Evolutionary conservation across 2,888 invertebrate species (phyloP).

Genomic region (Zygogramma bicolorata): DNA sequence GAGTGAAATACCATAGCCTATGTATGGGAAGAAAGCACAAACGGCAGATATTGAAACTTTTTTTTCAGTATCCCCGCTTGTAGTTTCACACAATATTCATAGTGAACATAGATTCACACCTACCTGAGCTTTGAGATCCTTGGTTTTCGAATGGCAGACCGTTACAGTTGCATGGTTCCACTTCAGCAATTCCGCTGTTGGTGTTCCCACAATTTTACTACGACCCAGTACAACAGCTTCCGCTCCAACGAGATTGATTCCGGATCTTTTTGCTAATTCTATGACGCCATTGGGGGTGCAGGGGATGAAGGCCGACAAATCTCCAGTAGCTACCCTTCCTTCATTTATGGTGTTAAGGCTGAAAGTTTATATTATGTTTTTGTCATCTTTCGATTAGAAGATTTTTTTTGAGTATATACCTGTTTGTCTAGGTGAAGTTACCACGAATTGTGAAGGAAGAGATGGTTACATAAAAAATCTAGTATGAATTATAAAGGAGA

Average conservation of each 20-base stretch:
- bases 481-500: too few species aligned
- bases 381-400: too few species aligned
- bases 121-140: slow-evolving; percentile 81
- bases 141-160: slow-evolving; percentile 95
- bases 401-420: too few species aligned
- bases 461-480: too few species aligned
- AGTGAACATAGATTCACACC: not conserved
- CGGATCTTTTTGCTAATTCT: slow-evolving; percentile 88
- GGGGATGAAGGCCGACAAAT: slow-evolving; percentile 90
- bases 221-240: slow-evolving; percentile 94
- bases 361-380: too few species aligned
- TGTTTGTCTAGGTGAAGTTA: too few species aligned
- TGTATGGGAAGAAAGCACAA: too few species aligned
- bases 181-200: slow-evolving; percentile 92
- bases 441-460: too few species aligned
- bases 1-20: too few species aligned
- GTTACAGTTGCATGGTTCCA: slow-evolving; percentile 99
- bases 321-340: slow-evolving; percentile 91
- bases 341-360: slow-evolving; percentile 92
- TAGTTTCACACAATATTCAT: too few species aligned
- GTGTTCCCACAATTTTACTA: slow-evolving; percentile 98
- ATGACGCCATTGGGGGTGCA: slow-evolving; percentile 98
- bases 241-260: slow-evolving; percentile 82
- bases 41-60: too few species aligned
- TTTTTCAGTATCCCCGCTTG: too few species aligned